Evolutionary conservation across 2,797 vertebrate genomes (phyloP).

Genomic region (Aeoliscus strigatus): DNA sequence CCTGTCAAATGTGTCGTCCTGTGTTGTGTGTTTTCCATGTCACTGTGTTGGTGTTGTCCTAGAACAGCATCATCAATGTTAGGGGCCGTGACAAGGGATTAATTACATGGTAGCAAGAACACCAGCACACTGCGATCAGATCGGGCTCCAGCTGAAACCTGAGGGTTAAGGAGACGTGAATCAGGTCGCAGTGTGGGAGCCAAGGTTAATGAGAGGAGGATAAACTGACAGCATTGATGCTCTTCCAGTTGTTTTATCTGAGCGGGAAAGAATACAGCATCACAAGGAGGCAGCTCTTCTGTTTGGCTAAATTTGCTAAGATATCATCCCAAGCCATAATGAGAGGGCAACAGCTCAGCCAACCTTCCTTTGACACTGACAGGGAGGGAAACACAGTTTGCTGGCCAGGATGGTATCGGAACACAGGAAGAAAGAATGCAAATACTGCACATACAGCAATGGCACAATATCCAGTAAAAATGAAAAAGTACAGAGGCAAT

Average conservation of each 20-base stretch:
- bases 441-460: too few relatives aligned
- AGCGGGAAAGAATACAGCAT: slow-evolving; percentile 59
- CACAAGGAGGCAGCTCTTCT: slow-evolving; percentile 46
- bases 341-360: slow-evolving; percentile 46
- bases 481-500: too few relatives aligned
- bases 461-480: too few relatives aligned
- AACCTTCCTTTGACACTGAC: slow-evolving; percentile 42
- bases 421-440: too few relatives aligned
- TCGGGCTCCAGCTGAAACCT: background rate
- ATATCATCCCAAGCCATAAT: slow-evolving; percentile 49
- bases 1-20: slow-evolving; percentile 1
- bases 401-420: too few relatives aligned
- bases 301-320: slow-evolving; percentile 57
- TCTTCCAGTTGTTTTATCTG: slow-evolving; percentile 57
- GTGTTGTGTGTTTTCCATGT: too few relatives aligned
- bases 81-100: background rate
- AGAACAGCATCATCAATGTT: too few relatives aligned
- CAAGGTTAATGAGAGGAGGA: slow-evolving; percentile 57
- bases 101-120: background rate
- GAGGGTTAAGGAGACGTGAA: slow-evolving; percentile 22
- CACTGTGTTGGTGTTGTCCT: too few relatives aligned
- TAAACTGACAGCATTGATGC: slow-evolving; percentile 50
- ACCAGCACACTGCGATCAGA: background rate
- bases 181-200: slow-evolving; percentile 34
- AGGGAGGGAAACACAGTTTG: too few relatives aligned